Conservation (phyloP, 1,140 invertebrate genomes). For the honey bee (Apis mellifera) region Amel_HAv3.1 CM009936.2:9424001-9424500, state of each 20-base stretch:
- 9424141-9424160: slow-evolving; percentile 2
- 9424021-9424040: not conserved
- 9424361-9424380: not conserved
- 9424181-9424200: not conserved
- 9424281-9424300: not conserved
- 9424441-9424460: not conserved
- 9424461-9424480: slow-evolving; percentile 5
- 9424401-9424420: not conserved
- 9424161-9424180: not conserved
- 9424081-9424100: not conserved
- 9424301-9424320: not conserved
- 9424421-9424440: not conserved
- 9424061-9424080: not conserved
- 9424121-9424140: not conserved
- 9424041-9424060: not conserved
- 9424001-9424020: not conserved
- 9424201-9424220: not conserved
- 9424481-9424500: not conserved
- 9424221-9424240: not conserved
- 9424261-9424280: not conserved
- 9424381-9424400: slow-evolving; percentile 1
- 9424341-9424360: not conserved
- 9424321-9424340: not conserved
- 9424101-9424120: not conserved
- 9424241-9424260: slow-evolving; percentile 8